A percentile compares a stretch with the other conserved stretches of the same genome.
These are phyloP conservation scores for Staurois parvus DNA, from an alignment of 2,797 vertebrate genomes.

Conservation along the genomic window DNA sequence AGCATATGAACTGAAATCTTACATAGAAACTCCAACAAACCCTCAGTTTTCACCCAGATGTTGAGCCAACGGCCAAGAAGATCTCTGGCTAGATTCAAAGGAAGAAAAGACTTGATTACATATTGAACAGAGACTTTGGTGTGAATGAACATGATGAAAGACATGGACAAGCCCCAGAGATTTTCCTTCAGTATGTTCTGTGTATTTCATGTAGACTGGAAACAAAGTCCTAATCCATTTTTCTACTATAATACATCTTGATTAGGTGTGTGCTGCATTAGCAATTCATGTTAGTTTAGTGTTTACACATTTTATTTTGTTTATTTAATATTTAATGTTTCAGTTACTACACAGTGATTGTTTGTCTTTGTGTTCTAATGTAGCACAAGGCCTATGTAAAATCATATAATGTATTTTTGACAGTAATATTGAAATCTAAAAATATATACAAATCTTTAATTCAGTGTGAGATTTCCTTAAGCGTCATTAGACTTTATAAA, in stretches of 20 bases:
- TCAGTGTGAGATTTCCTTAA: constrained; percentile 77
- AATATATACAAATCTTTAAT: constrained; percentile 92
- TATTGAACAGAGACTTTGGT: constrained; percentile 59
- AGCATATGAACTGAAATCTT: constrained; percentile 98
- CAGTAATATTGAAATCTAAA: constrained; percentile 95
- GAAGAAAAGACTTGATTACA: constrained; percentile 11
- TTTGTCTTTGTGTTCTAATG: constrained; percentile 93
- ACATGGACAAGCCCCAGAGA: constrained; percentile 82
- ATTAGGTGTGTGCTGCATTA: constrained; percentile 98
- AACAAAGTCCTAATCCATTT: constrained; percentile 84
- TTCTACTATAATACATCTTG: constrained; percentile 97
- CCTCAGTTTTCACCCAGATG: constrained; percentile 94
- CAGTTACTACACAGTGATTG: constrained; percentile 95
- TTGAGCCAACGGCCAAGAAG: constrained; percentile 74
- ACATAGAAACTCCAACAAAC: constrained; percentile 94
- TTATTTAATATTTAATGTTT: constrained; percentile 99
- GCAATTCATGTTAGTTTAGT: constrained; percentile 92
- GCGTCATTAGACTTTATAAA: neutral
- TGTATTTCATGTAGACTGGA: constrained; percentile 93
- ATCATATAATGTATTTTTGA: constrained; percentile 99
- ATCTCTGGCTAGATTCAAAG: constrained; percentile 8
- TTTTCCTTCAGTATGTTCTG: constrained; percentile 85
- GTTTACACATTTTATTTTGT: constrained; percentile 95
- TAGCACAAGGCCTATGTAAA: constrained; percentile 95
- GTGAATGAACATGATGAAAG: constrained; percentile 66